Percentiles rank a stretch among this genome's conserved stretches.
These are phyloP conservation scores for Carduelis carduelis DNA, from an alignment of 2,797 vertebrate genomes.

Conservation along the genomic window DNA sequence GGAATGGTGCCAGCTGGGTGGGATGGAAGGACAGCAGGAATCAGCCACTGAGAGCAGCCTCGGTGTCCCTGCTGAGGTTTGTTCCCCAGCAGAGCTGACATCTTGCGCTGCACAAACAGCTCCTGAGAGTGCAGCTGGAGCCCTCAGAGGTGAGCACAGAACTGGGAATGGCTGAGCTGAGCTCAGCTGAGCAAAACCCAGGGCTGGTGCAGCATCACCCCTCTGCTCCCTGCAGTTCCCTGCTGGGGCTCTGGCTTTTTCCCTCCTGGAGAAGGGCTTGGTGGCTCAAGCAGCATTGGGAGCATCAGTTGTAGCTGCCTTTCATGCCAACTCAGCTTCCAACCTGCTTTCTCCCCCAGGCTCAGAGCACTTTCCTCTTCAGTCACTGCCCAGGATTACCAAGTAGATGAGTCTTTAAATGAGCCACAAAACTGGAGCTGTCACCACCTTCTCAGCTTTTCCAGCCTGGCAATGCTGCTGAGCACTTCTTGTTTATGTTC, in stretches of 20 bases:
- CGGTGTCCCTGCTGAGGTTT: neutral
- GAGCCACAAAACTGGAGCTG: neutral
- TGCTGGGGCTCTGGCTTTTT: neutral
- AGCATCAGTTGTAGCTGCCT: neutral
- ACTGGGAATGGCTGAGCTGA: neutral
- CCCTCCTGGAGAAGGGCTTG: neutral
- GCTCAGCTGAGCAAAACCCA: neutral
- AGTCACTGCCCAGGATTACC: neutral
- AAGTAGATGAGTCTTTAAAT: neutral
- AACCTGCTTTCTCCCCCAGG: neutral
- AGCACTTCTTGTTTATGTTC: neutral
- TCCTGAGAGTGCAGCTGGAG: neutral
- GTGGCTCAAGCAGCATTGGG: neutral
- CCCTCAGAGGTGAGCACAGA: neutral
- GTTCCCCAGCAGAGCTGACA: neutral
- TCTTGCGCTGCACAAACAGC: fast-evolving
- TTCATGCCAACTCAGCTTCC: neutral
- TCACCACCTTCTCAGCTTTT: neutral
- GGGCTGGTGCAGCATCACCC: fast-evolving
- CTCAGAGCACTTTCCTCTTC: neutral
- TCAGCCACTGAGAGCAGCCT: neutral
- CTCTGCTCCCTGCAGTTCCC: neutral
- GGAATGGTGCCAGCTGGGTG: neutral
- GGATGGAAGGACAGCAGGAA: neutral
- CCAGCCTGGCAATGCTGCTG: neutral